Evolutionary conservation across 2,888 invertebrate species (phyloP), one percentile per base, ranked within the genome.

Genomic region (Drosophila siamana): DNA sequence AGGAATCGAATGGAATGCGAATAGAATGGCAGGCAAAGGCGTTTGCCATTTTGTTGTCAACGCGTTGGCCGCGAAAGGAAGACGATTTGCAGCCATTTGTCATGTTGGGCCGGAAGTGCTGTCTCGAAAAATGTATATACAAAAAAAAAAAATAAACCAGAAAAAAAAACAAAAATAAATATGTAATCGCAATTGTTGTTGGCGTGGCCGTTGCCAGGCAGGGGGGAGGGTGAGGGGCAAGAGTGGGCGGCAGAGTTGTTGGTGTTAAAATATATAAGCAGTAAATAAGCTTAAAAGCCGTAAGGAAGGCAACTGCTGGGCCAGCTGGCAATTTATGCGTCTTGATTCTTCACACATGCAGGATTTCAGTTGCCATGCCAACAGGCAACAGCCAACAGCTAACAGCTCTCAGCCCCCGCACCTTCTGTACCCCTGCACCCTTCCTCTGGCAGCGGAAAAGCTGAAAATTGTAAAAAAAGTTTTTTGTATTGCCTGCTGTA

Each of bases 81-180:
- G 86, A 83, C 88, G 88, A 88, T 85, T 85, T 88, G 86, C 86
- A 83, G 84, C 88, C 88, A 85, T 85, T 85, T 85, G 88, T 85
- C 85, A 85, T 88, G 80, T 78, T 76, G 68, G 73, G 63, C 77
- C 73, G 78, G 74, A 66, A 86, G 80, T 81, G 70, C 68, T 73
- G 71, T 66, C 75, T 48, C 66, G 85, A 72, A 55, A 59, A 69
- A 70, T 51, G n/a, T n/a, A 72, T 62, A 60, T 64, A 3, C 2
- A 1, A 19, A 3, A 19, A 6, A 26, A 26, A 26, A 26, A 26
- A 26, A 72, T 62, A 60, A 66, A 3, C 2, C 19, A 19, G 19
- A 19, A 6, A 26, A 26, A 26, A 26, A 26, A 26, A 62, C 65
- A 56, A 55, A 67, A 48, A 46, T 43, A 68, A 66, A 54, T 68